Evolutionary conservation across 2,888 invertebrate genomes (phyloP).

Genomic region (Lasioglossum malachurum): DNA sequence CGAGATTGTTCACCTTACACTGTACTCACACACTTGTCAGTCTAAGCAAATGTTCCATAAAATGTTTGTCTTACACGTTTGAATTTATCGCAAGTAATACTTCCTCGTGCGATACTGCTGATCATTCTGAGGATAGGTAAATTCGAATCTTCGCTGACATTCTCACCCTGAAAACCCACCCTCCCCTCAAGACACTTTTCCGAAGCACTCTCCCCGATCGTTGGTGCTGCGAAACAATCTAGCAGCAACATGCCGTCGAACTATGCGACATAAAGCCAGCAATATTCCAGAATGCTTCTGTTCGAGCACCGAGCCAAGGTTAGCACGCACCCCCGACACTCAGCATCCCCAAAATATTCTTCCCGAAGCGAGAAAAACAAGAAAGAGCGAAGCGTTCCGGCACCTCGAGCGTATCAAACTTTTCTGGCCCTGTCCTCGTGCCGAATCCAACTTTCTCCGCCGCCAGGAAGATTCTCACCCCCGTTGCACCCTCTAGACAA

Average conservation of each 20-base stretch:
- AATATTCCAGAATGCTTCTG: not conserved
- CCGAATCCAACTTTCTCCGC: constrained; percentile 43
- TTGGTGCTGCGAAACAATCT: not conserved
- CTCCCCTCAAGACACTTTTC: not conserved
- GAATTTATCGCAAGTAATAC: not conserved
- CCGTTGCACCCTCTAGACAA: constrained; percentile 28
- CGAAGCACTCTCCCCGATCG: not conserved
- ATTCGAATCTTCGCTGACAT: not conserved
- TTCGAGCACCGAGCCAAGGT: not conserved
- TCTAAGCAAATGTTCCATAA: not conserved
- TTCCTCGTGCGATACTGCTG: not conserved
- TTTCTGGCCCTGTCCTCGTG: constrained; percentile 4
- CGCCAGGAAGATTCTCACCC: constrained; percentile 32
- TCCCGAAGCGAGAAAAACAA: constrained; percentile 24
- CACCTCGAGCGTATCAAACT: constrained; percentile 39
- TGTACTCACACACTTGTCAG: not conserved
- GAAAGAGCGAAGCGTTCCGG: constrained; percentile 32
- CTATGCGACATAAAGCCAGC: not conserved
- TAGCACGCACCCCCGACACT: not conserved
- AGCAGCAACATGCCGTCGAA: not conserved
- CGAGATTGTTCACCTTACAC: not conserved
- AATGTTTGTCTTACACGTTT: not conserved
- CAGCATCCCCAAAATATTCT: constrained; percentile 13
- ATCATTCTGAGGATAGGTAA: not conserved
- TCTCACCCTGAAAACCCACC: not conserved